phyloP scores from a whole-genome alignment of 2,888 invertebrate species.

The Hetaerina titia region DNA sequence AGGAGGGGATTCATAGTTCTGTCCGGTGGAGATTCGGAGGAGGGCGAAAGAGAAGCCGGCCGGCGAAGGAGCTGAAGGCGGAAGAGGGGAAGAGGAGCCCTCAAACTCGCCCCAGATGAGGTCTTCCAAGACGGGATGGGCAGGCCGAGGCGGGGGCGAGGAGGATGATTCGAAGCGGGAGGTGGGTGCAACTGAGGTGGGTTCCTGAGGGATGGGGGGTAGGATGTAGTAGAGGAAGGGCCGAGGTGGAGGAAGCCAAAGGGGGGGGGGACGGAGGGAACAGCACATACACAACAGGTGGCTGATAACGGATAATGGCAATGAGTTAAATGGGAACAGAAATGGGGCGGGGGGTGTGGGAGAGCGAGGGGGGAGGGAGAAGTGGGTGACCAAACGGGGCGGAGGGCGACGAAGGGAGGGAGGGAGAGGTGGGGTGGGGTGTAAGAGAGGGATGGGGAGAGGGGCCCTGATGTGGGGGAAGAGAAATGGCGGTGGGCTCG shows the following conservation, averaged over 20 bases:
- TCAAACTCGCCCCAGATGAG: constrained; percentile 12
- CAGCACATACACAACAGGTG: constrained; percentile 5
- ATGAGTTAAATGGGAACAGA: constrained; percentile 45
- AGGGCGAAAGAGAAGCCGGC: background rate
- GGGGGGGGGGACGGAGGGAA: background rate
- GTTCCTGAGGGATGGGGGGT: background rate
- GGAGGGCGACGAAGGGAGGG: background rate
- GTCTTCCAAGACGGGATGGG: background rate
- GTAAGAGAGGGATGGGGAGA: background rate
- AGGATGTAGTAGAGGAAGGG: background rate
- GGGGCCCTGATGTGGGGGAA: background rate
- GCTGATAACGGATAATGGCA: constrained; percentile 34
- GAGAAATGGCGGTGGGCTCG: background rate
- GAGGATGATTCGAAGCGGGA: background rate
- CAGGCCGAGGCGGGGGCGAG: background rate
- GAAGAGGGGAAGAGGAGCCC: background rate
- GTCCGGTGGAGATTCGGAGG: background rate
- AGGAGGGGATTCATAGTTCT: background rate
- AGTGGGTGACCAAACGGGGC: background rate
- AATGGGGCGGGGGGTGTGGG: background rate
- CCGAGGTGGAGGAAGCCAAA: background rate
- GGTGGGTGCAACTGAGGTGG: background rate
- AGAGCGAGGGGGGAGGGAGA: background rate
- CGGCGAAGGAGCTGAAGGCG: background rate
- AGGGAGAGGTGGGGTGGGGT: background rate